Evolutionary conservation across 2,113 vertebrate species (phyloP).

Genomic region (Paramisgurnus dabryanus): DNA sequence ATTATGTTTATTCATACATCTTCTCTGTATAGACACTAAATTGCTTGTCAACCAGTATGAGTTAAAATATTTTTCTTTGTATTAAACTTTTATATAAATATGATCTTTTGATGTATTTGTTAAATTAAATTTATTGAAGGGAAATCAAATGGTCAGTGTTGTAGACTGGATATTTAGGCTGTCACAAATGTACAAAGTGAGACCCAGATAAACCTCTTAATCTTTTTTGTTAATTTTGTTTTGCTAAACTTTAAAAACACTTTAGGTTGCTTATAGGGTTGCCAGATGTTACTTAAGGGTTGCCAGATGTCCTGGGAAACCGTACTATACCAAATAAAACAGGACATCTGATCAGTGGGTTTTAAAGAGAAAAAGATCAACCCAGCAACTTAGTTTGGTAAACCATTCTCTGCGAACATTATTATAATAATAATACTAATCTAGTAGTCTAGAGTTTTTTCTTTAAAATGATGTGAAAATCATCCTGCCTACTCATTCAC

Average conservation of each 20-base stretch:
- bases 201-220: constrained; percentile 7
- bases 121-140: background rate
- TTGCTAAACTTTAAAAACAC: background rate
- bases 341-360: background rate
- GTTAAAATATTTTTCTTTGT: background rate
- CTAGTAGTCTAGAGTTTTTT: too few species aligned
- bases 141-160: background rate
- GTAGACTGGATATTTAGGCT: background rate
- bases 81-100: background rate
- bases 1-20: too few species aligned
- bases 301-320: background rate
- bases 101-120: background rate
- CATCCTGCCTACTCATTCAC: too few species aligned
- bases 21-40: too few species aligned
- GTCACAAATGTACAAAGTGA: background rate
- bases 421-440: too few species aligned
- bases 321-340: background rate
- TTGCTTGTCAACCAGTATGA: constrained; percentile 2
- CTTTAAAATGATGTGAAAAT: too few species aligned
- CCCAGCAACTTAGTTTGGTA: too few species aligned
- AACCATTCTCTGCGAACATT: too few species aligned
- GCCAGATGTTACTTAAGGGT: background rate
- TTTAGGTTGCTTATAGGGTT: background rate
- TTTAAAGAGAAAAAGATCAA: too few species aligned
- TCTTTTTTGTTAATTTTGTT: background rate